Percentiles rank a stretch among this genome's conserved stretches.
phyloP scores from a whole-genome alignment of 2,113 vertebrate genomes.

The Embiotoca jacksoni region DNA sequence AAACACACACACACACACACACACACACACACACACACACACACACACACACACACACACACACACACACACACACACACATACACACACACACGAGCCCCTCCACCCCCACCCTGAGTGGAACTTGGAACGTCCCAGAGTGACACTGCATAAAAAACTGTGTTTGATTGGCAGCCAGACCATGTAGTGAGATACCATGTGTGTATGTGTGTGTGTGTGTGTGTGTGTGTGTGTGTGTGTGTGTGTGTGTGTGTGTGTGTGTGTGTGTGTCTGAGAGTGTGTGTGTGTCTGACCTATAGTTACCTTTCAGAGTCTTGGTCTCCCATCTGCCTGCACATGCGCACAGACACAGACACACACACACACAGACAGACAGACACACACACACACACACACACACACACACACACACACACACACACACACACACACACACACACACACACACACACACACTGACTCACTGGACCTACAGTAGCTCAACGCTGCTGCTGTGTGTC shows the following conservation, averaged over 20 bases:
- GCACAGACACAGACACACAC: slow-evolving; percentile 2
- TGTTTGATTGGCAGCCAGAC: slow-evolving; percentile 60
- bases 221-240: too few species aligned
- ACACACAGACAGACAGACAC: slow-evolving; percentile 38
- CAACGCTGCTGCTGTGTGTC: too few species aligned
- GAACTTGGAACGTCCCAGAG: slow-evolving; percentile 50
- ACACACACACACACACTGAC: not conserved
- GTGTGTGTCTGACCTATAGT: slow-evolving; percentile 65
- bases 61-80: too few species aligned
- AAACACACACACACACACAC: too few species aligned
- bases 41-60: too few species aligned
- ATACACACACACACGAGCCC: too few species aligned
- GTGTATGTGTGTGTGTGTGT: too few species aligned
- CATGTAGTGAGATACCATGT: slow-evolving; percentile 16
- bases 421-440: slow-evolving; percentile 27
- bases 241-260: too few species aligned
- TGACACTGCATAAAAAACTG: slow-evolving; percentile 63
- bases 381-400: slow-evolving; percentile 5
- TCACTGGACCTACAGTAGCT: too few species aligned
- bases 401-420: slow-evolving; percentile 11
- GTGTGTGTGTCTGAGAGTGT: too few species aligned
- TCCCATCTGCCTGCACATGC: not conserved
- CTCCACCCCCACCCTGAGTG: slow-evolving; percentile 1
- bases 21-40: too few species aligned
- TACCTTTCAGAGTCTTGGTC: slow-evolving; percentile 54